A percentile compares a stretch with the other conserved stretches of the same genome.
Conservation (phyloP, 1,140 invertebrate species). For the Pseudoatta argentina region DNA sequence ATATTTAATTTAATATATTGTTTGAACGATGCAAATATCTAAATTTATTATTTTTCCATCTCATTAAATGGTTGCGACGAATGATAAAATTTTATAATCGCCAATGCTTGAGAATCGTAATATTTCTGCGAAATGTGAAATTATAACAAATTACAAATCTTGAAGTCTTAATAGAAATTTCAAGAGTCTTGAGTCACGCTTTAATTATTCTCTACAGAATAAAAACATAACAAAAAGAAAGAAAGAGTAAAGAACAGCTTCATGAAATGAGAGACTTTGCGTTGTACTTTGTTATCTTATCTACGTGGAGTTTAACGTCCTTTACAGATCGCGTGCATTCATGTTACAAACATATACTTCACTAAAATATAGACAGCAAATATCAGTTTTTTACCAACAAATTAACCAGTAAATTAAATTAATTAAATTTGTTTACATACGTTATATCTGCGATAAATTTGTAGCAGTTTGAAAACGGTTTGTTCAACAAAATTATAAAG, state of each 20-base stretch:
- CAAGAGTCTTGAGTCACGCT: neutral
- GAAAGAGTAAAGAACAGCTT: neutral
- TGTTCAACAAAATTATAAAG: constrained; percentile 20
- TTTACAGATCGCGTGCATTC: neutral
- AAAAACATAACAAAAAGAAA: neutral
- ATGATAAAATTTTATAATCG: constrained; percentile 50
- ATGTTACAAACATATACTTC: neutral
- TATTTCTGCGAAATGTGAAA: neutral
- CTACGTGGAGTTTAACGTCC: neutral
- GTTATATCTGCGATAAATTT: constrained; percentile 23
- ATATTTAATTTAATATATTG: constrained; percentile 42
- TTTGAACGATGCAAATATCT: constrained; percentile 6
- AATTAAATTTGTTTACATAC: constrained; percentile 15
- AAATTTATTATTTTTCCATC: constrained; percentile 5
- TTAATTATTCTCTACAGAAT: constrained; percentile 25
- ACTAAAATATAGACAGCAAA: neutral
- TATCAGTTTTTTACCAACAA: constrained; percentile 4
- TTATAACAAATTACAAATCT: constrained; percentile 29
- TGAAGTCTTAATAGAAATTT: constrained; percentile 16
- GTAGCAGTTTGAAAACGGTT: constrained; percentile 9
- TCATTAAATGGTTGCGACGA: constrained; percentile 57
- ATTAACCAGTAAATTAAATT: neutral
- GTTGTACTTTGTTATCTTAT: constrained; percentile 3
- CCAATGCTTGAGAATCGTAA: neutral
- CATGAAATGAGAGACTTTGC: neutral